phyloP scores from a whole-genome alignment of 2,888 invertebrate genomes.

The Rhingia rostrata region DNA sequence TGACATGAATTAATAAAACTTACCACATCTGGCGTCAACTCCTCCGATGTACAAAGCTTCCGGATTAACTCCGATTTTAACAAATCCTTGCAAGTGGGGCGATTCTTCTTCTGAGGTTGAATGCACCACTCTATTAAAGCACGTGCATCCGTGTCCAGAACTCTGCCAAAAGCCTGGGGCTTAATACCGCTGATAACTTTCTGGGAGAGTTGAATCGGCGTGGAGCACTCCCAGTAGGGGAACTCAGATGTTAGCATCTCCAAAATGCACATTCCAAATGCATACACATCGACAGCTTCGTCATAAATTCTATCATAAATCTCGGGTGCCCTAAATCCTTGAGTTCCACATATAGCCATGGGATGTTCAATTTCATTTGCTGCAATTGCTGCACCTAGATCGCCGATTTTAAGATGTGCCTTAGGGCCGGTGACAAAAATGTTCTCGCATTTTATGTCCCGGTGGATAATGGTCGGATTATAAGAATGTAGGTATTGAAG shows the following conservation, averaged over 20 bases:
- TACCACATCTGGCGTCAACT: neutral
- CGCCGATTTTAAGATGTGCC: slow-evolving; percentile 99
- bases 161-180: slow-evolving; percentile 96
- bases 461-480: slow-evolving; percentile 97
- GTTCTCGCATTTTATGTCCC: slow-evolving; percentile 98
- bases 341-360: slow-evolving; percentile 96
- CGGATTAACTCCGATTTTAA: slow-evolving; percentile 92
- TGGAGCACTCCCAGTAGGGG: slow-evolving; percentile 98
- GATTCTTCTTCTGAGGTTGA: slow-evolving; percentile 92
- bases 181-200: slow-evolving; percentile 98
- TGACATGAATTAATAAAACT: too few species aligned
- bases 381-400: slow-evolving; percentile 97
- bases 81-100: slow-evolving; percentile 96
- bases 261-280: slow-evolving; percentile 99
- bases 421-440: slow-evolving; percentile 99
- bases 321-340: slow-evolving; percentile 90
- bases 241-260: slow-evolving; percentile 99
- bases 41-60: neutral
- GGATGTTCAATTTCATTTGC: slow-evolving; percentile 97
- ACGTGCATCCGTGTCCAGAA: slow-evolving; percentile 95
- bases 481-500: slow-evolving; percentile 97
- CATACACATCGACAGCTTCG: slow-evolving; percentile 99
- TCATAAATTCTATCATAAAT: slow-evolving; percentile 99
- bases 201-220: slow-evolving; percentile 99
- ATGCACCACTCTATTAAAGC: slow-evolving; percentile 99